Percentiles rank a stretch among this genome's conserved stretches.
Conservation (phyloP, 2,888 invertebrate species). For the Orgyia antiqua region DNA sequence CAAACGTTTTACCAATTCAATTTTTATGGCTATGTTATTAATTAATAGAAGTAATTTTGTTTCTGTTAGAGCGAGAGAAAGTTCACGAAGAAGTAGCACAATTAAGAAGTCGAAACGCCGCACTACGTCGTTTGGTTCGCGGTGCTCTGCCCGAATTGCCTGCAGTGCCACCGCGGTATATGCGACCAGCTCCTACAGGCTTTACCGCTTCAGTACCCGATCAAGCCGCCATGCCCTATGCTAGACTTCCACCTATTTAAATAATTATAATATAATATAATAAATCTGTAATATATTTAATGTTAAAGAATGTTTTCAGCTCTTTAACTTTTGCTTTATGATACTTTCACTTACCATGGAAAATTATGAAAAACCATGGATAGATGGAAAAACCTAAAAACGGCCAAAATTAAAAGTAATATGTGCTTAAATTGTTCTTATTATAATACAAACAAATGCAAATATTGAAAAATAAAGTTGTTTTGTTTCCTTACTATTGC, state of each 20-base stretch:
- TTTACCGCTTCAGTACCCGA: constrained; percentile 46
- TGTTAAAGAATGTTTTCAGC: too few relatives aligned
- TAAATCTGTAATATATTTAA: too few relatives aligned
- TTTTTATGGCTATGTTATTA: too few relatives aligned
- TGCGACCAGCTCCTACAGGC: constrained; percentile 25
- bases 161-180: constrained; percentile 29
- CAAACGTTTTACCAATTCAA: too few relatives aligned
- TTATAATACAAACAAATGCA: too few relatives aligned
- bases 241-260: constrained; percentile 55
- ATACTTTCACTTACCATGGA: too few relatives aligned
- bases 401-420: background rate
- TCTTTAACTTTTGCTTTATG: too few relatives aligned
- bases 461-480: too few relatives aligned
- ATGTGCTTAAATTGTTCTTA: too few relatives aligned
- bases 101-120: constrained; percentile 82
- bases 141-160: constrained; percentile 72
- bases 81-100: constrained; percentile 81
- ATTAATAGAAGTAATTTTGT: too few relatives aligned
- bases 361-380: background rate
- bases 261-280: too few relatives aligned
- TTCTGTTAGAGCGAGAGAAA: constrained; percentile 81
- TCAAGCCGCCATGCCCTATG: constrained; percentile 24
- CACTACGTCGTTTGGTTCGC: constrained; percentile 82
- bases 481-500: too few relatives aligned
- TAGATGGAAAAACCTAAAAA: background rate